Evolutionary conservation across 2,113 vertebrate genomes (phyloP).

Genomic region (Hemichromis elongatus): DNA sequence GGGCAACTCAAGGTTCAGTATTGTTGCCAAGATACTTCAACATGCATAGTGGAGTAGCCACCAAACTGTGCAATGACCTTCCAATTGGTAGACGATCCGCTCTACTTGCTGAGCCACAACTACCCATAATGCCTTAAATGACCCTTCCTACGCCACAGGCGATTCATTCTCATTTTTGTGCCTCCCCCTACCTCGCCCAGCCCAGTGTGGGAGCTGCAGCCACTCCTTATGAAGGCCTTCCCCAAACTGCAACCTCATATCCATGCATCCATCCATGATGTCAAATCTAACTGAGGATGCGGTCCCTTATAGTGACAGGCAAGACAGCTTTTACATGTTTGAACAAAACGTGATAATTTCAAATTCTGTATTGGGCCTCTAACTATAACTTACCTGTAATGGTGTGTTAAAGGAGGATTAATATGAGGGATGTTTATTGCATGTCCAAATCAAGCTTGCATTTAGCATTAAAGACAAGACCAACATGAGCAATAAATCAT

Average conservation of each 20-base stretch:
- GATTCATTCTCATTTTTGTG: not conserved
- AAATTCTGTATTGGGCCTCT: not conserved
- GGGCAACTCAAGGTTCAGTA: not conserved
- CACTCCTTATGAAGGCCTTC: not conserved
- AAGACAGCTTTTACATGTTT: not conserved
- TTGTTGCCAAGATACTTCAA: not conserved
- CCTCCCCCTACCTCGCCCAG: not conserved
- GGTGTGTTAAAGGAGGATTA: constrained; percentile 31
- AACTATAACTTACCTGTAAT: constrained; percentile 2
- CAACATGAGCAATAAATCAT: constrained; percentile 40
- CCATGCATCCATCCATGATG: not conserved
- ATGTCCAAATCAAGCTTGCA: constrained; percentile 26
- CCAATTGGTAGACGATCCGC: not conserved
- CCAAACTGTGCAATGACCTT: not conserved
- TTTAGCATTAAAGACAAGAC: constrained; percentile 33
- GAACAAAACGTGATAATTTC: constrained; percentile 1
- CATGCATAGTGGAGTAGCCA: not conserved
- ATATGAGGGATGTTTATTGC: constrained; percentile 27
- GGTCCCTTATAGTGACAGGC: not conserved
- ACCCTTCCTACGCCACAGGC: not conserved
- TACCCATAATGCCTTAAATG: not conserved
- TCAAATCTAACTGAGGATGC: not conserved
- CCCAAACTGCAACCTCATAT: not conserved
- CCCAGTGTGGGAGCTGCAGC: not conserved
- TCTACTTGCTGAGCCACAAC: not conserved